Percentiles rank a stretch among this genome's conserved stretches.
Evolutionary conservation across 1,140 invertebrate genomes (phyloP).

Genomic region (Drosophila cardini): DNA sequence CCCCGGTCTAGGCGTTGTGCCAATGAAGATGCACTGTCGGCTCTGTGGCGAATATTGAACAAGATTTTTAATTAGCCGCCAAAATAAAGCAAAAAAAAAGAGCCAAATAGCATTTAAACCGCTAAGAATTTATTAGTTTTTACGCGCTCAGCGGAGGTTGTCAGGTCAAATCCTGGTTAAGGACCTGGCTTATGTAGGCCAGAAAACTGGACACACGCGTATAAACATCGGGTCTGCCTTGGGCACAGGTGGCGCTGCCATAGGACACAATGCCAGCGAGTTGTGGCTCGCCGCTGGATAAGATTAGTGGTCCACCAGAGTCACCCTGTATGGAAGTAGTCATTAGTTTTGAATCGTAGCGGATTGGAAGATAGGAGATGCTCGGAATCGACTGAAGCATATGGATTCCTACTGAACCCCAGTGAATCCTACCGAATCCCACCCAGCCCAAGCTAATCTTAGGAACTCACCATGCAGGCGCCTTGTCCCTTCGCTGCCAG

Average conservation of each 20-base stretch:
- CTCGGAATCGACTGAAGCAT: not conserved
- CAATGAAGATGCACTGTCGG: constrained; percentile 34
- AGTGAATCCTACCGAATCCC: no score
- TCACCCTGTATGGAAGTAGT: constrained; percentile 86
- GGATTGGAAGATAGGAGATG: no score
- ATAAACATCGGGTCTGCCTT: constrained; percentile 80
- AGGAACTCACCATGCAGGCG: constrained; percentile 79
- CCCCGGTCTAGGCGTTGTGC: not conserved
- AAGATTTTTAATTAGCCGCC: constrained; percentile 82
- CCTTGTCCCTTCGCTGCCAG: constrained; percentile 84
- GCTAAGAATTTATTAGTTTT: constrained; percentile 51
- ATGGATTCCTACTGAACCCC: not conserved
- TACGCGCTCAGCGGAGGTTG: constrained; percentile 22
- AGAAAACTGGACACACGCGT: constrained; percentile 80
- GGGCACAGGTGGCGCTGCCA: constrained; percentile 87
- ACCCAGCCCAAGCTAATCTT: not conserved
- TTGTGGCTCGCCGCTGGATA: constrained; percentile 42
- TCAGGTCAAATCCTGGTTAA: constrained; percentile 69
- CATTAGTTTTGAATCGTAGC: no score
- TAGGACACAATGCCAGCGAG: constrained; percentile 90
- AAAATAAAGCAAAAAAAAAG: constrained; percentile 17
- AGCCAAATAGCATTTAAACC: constrained; percentile 10
- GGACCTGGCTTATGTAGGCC: constrained; percentile 71
- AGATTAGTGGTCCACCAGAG: constrained; percentile 89
- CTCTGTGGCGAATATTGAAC: constrained; percentile 78